Conservation (phyloP, 2,888 invertebrate genomes). For the Terebella lapidaria region DNA sequence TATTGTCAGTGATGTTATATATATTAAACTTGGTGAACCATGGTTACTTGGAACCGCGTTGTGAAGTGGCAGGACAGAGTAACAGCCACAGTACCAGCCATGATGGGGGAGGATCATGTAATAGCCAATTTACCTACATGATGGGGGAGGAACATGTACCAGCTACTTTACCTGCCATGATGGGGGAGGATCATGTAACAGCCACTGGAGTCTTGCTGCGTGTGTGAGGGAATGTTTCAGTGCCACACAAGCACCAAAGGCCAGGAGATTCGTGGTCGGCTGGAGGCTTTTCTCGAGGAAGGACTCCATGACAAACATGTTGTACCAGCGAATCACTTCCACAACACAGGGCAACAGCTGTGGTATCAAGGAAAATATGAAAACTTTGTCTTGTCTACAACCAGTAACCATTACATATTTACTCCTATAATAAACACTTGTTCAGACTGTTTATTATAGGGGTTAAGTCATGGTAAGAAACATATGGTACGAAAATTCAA, state of each 20-base stretch:
- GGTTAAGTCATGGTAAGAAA: too few relatives aligned
- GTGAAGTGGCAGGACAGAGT: too few relatives aligned
- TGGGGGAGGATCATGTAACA: conserved; percentile 1
- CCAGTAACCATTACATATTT: too few relatives aligned
- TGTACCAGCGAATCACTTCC: conserved; percentile 48
- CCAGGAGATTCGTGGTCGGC: conserved; percentile 30
- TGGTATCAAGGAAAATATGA: neutral
- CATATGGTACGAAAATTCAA: too few relatives aligned
- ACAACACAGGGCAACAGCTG: conserved; percentile 43
- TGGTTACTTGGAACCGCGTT: too few relatives aligned
- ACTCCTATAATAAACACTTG: too few relatives aligned
- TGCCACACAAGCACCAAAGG: conserved; percentile 32
- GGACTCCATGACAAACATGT: conserved; percentile 35
- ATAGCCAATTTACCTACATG: neutral
- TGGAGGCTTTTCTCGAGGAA: conserved; percentile 33
- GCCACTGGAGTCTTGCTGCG: conserved; percentile 21
- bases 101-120: neutral
- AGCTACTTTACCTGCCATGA: conserved; percentile 5
- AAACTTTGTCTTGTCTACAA: too few relatives aligned
- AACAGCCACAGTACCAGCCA: too few relatives aligned
- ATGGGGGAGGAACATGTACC: neutral
- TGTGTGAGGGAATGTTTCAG: conserved; percentile 38
- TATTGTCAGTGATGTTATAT: too few relatives aligned
- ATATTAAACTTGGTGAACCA: too few relatives aligned
- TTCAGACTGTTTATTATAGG: too few relatives aligned